A percentile compares a stretch with the other conserved stretches of the same genome.
phyloP scores from a whole-genome alignment of 1,140 invertebrate species.

The Idris sp. region DNA sequence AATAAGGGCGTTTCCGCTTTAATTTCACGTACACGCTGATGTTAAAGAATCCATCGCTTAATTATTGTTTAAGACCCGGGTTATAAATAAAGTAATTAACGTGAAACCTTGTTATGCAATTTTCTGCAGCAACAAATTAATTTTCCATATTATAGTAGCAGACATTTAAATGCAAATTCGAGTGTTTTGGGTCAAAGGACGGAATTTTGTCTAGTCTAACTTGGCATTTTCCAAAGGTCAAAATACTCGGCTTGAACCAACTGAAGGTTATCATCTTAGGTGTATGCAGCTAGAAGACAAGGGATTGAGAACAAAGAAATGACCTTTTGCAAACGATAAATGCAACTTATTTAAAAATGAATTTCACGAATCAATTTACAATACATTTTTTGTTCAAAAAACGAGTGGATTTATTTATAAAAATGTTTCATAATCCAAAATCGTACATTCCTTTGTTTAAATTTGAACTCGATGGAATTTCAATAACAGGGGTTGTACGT shows the following conservation, averaged over 20 bases:
- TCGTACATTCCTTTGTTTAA: constrained; percentile 20
- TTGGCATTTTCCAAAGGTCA: constrained; percentile 76
- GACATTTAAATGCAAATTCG: constrained; percentile 56
- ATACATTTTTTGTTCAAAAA: too few species aligned
- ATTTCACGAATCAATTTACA: too few species aligned
- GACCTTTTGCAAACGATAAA: constrained; percentile 68
- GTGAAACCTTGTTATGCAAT: neutral
- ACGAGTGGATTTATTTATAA: constrained; percentile 12
- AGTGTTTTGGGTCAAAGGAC: constrained; percentile 64
- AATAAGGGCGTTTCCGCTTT: constrained; percentile 67
- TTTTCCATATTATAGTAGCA: too few species aligned
- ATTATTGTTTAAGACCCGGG: constrained; percentile 51
- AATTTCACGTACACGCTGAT: constrained; percentile 57
- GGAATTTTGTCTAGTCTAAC: too few species aligned
- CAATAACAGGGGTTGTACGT: constrained; percentile 26
- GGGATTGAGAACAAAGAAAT: constrained; percentile 65
- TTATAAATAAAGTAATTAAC: constrained; percentile 61
- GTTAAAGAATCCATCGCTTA: constrained; percentile 38
- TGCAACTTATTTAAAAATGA: too few species aligned
- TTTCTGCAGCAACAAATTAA: too few species aligned
- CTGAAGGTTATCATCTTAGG: constrained; percentile 61
- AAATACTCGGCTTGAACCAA: constrained; percentile 65
- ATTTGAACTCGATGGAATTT: constrained; percentile 27
- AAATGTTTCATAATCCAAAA: constrained; percentile 12
- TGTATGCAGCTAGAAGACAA: constrained; percentile 40